Evolutionary conservation across 2,113 vertebrate species (phyloP), one percentile per base, ranked within the genome.

Genomic region (Dasyprocta punctata): DNA sequence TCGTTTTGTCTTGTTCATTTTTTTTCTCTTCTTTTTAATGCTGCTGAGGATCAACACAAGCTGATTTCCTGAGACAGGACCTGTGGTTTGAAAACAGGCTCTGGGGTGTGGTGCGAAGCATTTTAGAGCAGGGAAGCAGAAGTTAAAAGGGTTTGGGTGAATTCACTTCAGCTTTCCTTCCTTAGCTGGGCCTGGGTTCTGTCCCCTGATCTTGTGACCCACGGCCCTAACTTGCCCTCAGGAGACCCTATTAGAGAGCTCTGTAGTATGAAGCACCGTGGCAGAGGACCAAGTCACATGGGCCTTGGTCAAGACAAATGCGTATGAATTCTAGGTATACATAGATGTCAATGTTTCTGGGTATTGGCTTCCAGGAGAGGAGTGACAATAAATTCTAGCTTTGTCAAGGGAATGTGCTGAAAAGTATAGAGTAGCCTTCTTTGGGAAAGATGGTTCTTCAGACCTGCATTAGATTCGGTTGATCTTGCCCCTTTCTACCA

Each of bases 51-150:
- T 80, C 88, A 67, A 83, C 75, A 58, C 61, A 69, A 54, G 38
- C 73, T 83, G 83, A 78, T 94, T 78, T 92, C 60, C 87, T 89
- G 47, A 61, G 54, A n/a, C 52, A 11, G 5, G 20, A 60, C 19
- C n/a, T 93, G 54, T 60, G 47, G 80, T 93, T 94, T 86, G 65
- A 90, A 94, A 90, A 87, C 33, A 28, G 2, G 3, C 41, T 90
- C 17, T 65, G 24, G 61, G 80, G 54, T 92, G 84, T 91, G 83
- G 58, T 26, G 69, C 38, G 49, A 83, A 61, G 67, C 1, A 2
- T 16, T 30, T 73, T 67, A 49, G 12, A 7, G 0, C 9, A 28
- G 58, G 33, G 19, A 4, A 22, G 8, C 6, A 38, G 30, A 83
- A 47, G 22, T 80, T n/a, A 96, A 77, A 78, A 73, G 4, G 17